Base-by-base conservation (phyloP, 2,888 invertebrate species). In the Dione vanillae region DNA sequence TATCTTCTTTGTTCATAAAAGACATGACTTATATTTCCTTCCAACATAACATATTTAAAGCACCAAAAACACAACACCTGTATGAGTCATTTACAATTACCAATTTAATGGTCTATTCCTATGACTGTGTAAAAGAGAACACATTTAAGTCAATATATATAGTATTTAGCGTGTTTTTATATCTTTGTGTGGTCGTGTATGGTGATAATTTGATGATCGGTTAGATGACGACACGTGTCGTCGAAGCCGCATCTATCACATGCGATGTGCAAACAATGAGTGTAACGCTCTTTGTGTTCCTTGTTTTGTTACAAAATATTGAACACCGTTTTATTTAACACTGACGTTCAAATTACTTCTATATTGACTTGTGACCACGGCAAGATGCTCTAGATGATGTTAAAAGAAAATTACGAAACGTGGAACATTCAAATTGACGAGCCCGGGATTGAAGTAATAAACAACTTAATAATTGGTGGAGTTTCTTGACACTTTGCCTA, bases 221-320 rank as follows among this genome's bases (percentile, higher is more conserved):
- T 80, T 80, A 77, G 81, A 75, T 73, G 77, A 75, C 75, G 79
- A 76, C 84, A 81, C 84, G 85, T 82, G 85, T 85, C 82, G 74
- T 77, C 74, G 74, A 77, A 79, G 76, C 76, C 79, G 80, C 74
- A 75, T 74, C 74, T 74, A 83, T 85, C 80, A 79, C 79, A 78
- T 80, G 79, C 79, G 74, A 74, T 92, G 88, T 92, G 91, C 90
- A 85, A 88, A 76, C 83, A 81, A 76, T 80, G 91, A 90, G 92
- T 88, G 92, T 91, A 92, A 91, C 85, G 92, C 90, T 89, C 92
- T 93, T 91, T 91, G 89, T 91, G 83, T 92, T 88, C 88, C 91
- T 89, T 91, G 91, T 92, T 91, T 91, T 92, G 92, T 92, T 90
- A 92, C 92, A 92, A 92, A 92, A 93, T 92, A 92, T 92, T 91